Percentiles rank a stretch among this genome's conserved stretches.
Conservation (phyloP, 2,888 invertebrate species). For the Ceramica pisi region DNA sequence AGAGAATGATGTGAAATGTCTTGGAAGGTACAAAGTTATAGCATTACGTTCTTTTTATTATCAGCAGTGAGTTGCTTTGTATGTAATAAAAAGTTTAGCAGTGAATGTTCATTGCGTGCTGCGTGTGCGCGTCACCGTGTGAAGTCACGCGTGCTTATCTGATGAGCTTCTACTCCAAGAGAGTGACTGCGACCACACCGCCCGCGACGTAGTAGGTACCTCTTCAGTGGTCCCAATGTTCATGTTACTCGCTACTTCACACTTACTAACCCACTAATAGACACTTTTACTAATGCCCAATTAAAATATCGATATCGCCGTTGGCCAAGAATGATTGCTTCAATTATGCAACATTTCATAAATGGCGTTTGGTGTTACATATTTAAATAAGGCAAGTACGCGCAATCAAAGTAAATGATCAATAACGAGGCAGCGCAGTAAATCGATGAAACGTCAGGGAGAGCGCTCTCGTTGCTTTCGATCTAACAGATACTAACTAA, state of each 20-base stretch:
- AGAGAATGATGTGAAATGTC: conserved; percentile 21
- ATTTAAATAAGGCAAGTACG: conserved; percentile 65
- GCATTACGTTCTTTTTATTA: conserved; percentile 42
- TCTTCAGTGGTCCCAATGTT: conserved; percentile 9
- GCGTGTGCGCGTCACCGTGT: conserved; percentile 68
- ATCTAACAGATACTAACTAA: conserved; percentile 78
- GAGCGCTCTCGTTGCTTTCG: conserved; percentile 68
- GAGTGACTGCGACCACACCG: conserved; percentile 50
- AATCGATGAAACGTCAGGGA: conserved; percentile 77
- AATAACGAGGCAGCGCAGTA: conserved; percentile 75
- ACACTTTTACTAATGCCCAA: conserved; percentile 62
- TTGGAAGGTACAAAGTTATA: conserved; percentile 22
- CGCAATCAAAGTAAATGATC: conserved; percentile 79
- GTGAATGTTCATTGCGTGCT: conserved; percentile 52
- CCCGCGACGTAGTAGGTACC: conserved; percentile 23
- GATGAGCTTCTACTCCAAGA: conserved; percentile 72
- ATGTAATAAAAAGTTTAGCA: conserved; percentile 70
- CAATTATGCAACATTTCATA: conserved; percentile 75
- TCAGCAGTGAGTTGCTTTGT: conserved; percentile 45
- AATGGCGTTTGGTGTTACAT: conserved; percentile 70
- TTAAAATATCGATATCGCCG: conserved; percentile 65
- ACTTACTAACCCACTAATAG: conserved; percentile 39
- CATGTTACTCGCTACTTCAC: conserved; percentile 21
- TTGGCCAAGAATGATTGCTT: conserved; percentile 69
- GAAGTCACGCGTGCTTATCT: conserved; percentile 77